Evolutionary conservation across 2,888 invertebrate species (phyloP).

Genomic region (Cryptocephalus primarius): DNA sequence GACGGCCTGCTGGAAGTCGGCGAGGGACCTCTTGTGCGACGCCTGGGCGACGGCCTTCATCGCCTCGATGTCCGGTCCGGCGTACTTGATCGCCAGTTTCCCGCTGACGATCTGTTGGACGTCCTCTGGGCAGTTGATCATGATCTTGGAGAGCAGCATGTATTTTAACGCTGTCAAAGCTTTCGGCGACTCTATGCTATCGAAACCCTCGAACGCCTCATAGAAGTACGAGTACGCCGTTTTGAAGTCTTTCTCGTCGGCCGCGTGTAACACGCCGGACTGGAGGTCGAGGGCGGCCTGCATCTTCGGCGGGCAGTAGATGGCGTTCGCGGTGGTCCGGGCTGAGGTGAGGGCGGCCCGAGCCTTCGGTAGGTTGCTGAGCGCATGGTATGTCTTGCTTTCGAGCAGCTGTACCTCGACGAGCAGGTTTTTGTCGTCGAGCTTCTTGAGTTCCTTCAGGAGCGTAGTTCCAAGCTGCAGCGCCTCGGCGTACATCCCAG

Average conservation of each 20-base stretch:
- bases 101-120: slow-evolving; percentile 91
- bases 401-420: slow-evolving; percentile 97
- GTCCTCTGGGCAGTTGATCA: slow-evolving; percentile 94
- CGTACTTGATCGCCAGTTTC: slow-evolving; percentile 93
- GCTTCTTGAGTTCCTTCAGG: slow-evolving; percentile 90
- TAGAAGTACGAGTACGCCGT: slow-evolving; percentile 99
- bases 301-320: slow-evolving; percentile 98
- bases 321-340: slow-evolving; percentile 98
- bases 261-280: slow-evolving; percentile 96
- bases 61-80: slow-evolving; percentile 91
- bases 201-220: slow-evolving; percentile 98
- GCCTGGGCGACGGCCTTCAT: slow-evolving; percentile 96
- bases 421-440: slow-evolving; percentile 97
- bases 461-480: slow-evolving; percentile 74
- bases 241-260: slow-evolving; percentile 99
- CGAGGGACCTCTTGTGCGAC: slow-evolving; percentile 90
- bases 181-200: slow-evolving; percentile 84
- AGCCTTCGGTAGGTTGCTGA: slow-evolving; percentile 93
- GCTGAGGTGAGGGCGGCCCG: slow-evolving; percentile 95
- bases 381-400: slow-evolving; percentile 96
- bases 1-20: slow-evolving; percentile 88
- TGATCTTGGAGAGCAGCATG: slow-evolving; percentile 97
- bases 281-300: slow-evolving; percentile 96
- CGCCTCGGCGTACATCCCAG: slow-evolving; percentile 80
- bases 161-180: slow-evolving; percentile 96